Evolutionary conservation across 2,888 invertebrate species (phyloP).

Genomic region (Charanyca ferruginea): DNA sequence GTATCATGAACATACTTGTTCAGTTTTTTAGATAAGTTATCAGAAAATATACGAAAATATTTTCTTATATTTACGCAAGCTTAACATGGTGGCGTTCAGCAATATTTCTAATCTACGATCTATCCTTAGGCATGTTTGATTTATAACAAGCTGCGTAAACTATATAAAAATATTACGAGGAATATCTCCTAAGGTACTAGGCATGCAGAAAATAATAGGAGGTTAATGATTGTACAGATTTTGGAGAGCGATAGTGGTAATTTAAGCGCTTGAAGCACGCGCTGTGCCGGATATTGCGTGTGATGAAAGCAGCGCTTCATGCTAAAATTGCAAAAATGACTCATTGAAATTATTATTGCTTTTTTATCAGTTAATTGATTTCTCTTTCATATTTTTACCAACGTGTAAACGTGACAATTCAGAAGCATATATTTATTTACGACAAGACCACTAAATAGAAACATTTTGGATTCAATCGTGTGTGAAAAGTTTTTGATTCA

Average conservation of each 20-base stretch:
- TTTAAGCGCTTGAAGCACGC: constrained; percentile 23
- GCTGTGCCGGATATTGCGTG: constrained; percentile 30
- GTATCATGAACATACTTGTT: background rate
- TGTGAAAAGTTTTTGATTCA: no score
- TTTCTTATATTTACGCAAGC: constrained; percentile 39
- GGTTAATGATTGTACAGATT: constrained; percentile 20
- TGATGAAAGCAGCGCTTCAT: constrained; percentile 16
- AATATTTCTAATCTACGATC: constrained; percentile 57
- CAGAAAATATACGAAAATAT: constrained; percentile 29
- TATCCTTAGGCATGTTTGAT: constrained; percentile 35
- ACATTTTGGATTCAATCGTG: no score
- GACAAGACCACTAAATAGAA: no score
- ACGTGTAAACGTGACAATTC: no score
- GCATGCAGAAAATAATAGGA: constrained; percentile 13
- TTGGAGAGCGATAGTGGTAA: constrained; percentile 5
- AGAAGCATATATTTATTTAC: no score
- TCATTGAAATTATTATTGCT: constrained; percentile 4
- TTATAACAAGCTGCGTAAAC: constrained; percentile 34
- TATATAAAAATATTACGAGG: constrained; percentile 21
- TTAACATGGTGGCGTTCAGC: constrained; percentile 42
- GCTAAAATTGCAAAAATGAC: constrained; percentile 22
- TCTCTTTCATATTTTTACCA: no score
- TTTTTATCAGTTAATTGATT: background rate
- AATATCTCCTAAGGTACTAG: constrained; percentile 21
- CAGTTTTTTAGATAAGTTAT: background rate